Evolutionary conservation across 2,797 vertebrate species (phyloP), one percentile per base, ranked within the genome.

Genomic region (Cyclopterus lumpus): DNA sequence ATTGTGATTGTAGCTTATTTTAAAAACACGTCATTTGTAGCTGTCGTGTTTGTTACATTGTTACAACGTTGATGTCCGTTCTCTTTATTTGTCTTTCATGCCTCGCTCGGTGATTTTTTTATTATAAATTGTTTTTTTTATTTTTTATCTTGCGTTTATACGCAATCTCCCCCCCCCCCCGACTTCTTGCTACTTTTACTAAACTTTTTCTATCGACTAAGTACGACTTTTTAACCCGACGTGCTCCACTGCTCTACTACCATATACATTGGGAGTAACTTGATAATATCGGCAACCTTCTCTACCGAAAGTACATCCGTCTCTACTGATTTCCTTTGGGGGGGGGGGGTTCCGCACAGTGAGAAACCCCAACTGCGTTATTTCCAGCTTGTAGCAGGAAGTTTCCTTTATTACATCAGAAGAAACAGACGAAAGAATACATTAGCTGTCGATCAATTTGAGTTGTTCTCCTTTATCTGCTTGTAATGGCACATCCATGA

Each of bases 301-400:
- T 54, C 1, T 14, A 12, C 9, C n/a, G 24, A 80, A 72, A 62
- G 28, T 1, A 40, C 34, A 12, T 8, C 63, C 10, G 64, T 85
- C 78, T 70, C 46, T 71, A 0, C 20, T 57, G 26, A 40, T 85
- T 88, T 87, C 83, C 79, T 68, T n/a, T 2, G 8, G 89, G 91
- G 92, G 86, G 8, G 89, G 91, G 92, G 86, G 28, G 92, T 93
- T 91, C 92, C 91, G 54, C 71, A 1, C 32, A 58, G 61, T 68
- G 78, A 81, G 61, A 81, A 84, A 85, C 55, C 32, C 42, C 64
- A 22, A 49, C 40, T 22, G 66, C 20, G 76, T 75, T 75, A 63
- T 90, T 87, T 88, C 80, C 84, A 86, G 63, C 14, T 2, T 34
- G 61, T n/a, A 28, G 5, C 38, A 6, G 22, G 15, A 65, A 5